Base-by-base conservation (phyloP, 2,113 vertebrate species). In the Tauraco erythrolophus region DNA sequence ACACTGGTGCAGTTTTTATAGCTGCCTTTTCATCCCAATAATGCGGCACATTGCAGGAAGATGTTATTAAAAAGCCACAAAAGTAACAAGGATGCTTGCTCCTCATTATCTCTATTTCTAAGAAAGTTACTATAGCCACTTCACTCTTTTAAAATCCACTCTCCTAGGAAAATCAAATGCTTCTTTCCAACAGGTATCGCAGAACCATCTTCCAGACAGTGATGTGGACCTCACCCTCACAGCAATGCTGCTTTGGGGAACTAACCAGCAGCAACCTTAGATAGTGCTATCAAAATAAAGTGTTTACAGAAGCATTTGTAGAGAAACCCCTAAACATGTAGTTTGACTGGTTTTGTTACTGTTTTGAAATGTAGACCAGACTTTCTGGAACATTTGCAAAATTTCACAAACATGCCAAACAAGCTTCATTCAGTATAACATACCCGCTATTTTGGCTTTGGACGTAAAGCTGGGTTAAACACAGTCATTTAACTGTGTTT, bases 1-100 rank as follows among this genome's bases (percentile, higher is more conserved):
- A 85, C 96, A 96, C 92, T 96, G 81, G 84, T 97, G 91, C 89
- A 37, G n/a, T 61, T 97, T 58, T 82, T 61, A 81, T 7, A 24
- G 74, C 61, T 83, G 65, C 53, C 70, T 94, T 68, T 45, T 9
- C 84, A 53, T 51, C 14, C 53, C 43, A 24, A 54, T 10, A 71
- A 56, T 6, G 25, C 5, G 53, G 92, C 41, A 60, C 65, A 17
- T 2, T 0, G 50, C 80, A 54, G n/a, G 45, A 95, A 87, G 43
- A 12, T 0, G 8, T 57, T 56, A 68, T 56, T 81, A 10, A 71
- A 89, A 84, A 71, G 28, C 31, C 61, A 76, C 25, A 25, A 24
- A 54, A 86, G 30, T 3, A 69, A 24, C 43, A 66, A 2, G 31
- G 61, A 66, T 58, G 25, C 17, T 84, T 64, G n/a, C 12, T 83